phyloP scores from a whole-genome alignment of 2,888 invertebrate genomes.

The Xanthorhoe designata region DNA sequence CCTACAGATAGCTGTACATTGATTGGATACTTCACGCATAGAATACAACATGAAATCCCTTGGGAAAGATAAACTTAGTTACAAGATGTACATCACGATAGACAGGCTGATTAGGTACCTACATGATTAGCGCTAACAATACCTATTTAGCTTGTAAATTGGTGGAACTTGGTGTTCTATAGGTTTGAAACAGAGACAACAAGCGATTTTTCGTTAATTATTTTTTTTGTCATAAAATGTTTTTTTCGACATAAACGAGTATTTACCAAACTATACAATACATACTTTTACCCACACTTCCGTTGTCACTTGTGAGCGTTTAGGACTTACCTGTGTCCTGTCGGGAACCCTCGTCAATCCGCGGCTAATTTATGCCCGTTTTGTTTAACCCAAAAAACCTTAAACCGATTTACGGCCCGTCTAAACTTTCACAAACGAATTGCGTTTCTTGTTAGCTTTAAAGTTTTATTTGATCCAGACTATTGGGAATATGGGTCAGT shows the following conservation, averaged over 20 bases:
- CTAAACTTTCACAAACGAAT: conserved; percentile 70
- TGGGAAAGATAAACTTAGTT: conserved; percentile 37
- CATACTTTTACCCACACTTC: conserved; percentile 9
- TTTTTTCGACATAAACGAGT: too few relatives aligned
- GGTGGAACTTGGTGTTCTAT: too few relatives aligned
- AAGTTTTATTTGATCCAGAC: conserved; percentile 22
- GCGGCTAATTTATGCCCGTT: conserved; percentile 77
- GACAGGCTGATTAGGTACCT: conserved; percentile 1
- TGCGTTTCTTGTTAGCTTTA: conserved; percentile 55
- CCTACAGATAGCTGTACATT: too few relatives aligned
- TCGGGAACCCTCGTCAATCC: conserved; percentile 78
- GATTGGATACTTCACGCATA: conserved; percentile 13
- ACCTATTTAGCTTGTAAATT: too few relatives aligned
- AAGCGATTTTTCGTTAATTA: too few relatives aligned
- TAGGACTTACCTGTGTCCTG: conserved; percentile 54
- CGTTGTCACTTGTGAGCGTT: conserved; percentile 37
- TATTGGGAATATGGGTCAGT: neutral
- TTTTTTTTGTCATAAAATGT: too few relatives aligned
- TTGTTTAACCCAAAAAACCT: conserved; percentile 79
- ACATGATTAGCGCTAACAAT: neutral
- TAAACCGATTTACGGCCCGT: conserved; percentile 71
- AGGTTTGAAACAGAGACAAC: too few relatives aligned
- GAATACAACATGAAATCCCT: conserved; percentile 27
- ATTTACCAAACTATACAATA: neutral
- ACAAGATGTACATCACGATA: conserved; percentile 32